Percentiles rank a stretch among this genome's conserved stretches.
Conservation (phyloP, 2,888 invertebrate species). For the Meandrusa payeni region DNA sequence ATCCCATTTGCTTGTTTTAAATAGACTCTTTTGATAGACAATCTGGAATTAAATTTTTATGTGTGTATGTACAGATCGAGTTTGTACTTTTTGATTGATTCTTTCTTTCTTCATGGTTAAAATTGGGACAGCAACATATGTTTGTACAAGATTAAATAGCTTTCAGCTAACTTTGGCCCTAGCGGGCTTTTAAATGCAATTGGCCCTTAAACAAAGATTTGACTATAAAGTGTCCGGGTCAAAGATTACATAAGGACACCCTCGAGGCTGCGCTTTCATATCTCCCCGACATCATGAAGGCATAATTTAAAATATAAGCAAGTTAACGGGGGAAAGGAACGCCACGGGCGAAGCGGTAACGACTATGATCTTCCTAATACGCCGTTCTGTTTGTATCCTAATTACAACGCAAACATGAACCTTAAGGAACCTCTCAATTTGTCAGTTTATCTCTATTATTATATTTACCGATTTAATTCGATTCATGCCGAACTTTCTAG, state of each 20-base stretch:
- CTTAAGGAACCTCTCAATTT: conserved; percentile 2
- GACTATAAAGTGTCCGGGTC: conserved; percentile 47
- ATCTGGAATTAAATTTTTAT: too few relatives aligned
- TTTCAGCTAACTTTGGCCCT: conserved; percentile 34
- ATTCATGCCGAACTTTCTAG: too few relatives aligned
- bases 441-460: neutral
- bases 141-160: too few relatives aligned
- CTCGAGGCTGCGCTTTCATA: conserved; percentile 57
- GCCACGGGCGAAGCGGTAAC: conserved; percentile 42
- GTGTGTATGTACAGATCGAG: too few relatives aligned
- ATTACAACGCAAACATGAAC: conserved; percentile 18
- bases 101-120: too few relatives aligned
- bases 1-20: too few relatives aligned
- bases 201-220: conserved; percentile 54
- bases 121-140: too few relatives aligned
- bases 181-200: conserved; percentile 46
- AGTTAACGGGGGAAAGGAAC: conserved; percentile 49
- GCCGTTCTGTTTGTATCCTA: conserved; percentile 24
- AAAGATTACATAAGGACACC: conserved; percentile 49
- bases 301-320: conserved; percentile 61
- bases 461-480: too few relatives aligned
- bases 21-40: too few relatives aligned
- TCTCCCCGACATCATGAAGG: conserved; percentile 59
- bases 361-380: conserved; percentile 30
- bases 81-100: too few relatives aligned